Base-by-base conservation (phyloP, 2,888 invertebrate species). In the Philopedon plagiatum region DNA sequence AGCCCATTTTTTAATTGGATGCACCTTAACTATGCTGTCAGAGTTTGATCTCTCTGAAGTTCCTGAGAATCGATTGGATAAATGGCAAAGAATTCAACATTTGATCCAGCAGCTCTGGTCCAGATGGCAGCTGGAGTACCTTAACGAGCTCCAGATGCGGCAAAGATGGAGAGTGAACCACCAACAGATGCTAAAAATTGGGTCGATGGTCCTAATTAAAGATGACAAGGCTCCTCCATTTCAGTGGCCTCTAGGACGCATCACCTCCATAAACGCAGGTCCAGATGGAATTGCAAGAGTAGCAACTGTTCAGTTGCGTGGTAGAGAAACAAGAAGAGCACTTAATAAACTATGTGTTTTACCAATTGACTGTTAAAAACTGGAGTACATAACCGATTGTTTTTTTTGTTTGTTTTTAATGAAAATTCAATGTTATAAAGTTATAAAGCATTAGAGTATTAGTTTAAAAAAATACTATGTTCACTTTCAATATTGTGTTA, bases 31-130 rank as follows among this genome's bases (percentile, higher is more conserved):
- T 15, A 39, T 39, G 39, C 39, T 39, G 8, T 15, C 39, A 39
- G 39, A 39, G 7, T 39, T 39, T n/a, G n/a, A n/a, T 65, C 49
- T 56, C 32, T 5, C 11, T 34, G 7, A 34, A 2, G 8, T 34
- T 11, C 11, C 39, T 39, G 39, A 39, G 13, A 26, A 56, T 18
- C 56, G 56, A 11, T 7, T 56, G 9, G 56, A 56, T 32, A 56
- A 56, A 56, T 56, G 56, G 56, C 32, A 54, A 9, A 2, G 13
- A 11, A 23, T 56, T 5, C 56, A 56, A 18, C 21, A 15, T 15
- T 15, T 56, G 56, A 21, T 56, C 2, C 56, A 56, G 56, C 56
- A 56, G 21, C 32, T 56, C 29, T 56, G 56, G 56, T n/a, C 32
- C 32, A 56, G 56, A 56, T 56, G 56, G 32, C 56, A 29, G 11